Percentiles rank a stretch among this genome's conserved stretches.
phyloP scores from a whole-genome alignment of 1,140 invertebrate species.

The Cyphomyrmex costatus region DNA sequence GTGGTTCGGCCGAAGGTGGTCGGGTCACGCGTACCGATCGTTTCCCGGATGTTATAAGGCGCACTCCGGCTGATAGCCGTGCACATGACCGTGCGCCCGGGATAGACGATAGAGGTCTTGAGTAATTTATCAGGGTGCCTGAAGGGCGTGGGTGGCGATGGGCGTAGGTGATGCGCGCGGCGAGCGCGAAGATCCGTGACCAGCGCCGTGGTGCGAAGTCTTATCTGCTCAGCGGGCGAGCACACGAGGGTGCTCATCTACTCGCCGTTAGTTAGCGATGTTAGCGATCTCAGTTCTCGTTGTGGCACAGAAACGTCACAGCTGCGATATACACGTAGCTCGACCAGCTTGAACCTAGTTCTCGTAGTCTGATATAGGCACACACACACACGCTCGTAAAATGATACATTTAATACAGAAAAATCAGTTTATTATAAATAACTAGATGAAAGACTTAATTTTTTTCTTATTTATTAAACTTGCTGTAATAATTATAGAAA shows the following conservation, averaged over 20 bases:
- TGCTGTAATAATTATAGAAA: background rate
- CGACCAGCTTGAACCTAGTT: slow-evolving; percentile 1
- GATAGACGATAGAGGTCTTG: slow-evolving; percentile 73
- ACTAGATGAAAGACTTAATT: background rate
- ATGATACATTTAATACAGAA: background rate
- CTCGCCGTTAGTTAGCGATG: slow-evolving; percentile 64
- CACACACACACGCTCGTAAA: slow-evolving; percentile 21
- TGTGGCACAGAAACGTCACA: slow-evolving; percentile 61
- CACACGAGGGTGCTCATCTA: slow-evolving; percentile 74
- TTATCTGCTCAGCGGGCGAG: slow-evolving; percentile 76
- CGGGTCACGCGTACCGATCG: slow-evolving; percentile 56
- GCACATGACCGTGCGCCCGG: slow-evolving; percentile 58
- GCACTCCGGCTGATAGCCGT: slow-evolving; percentile 66
- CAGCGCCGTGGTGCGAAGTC: slow-evolving; percentile 71
- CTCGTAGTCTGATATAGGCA: background rate
- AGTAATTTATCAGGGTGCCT: slow-evolving; percentile 82
- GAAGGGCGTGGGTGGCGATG: slow-evolving; percentile 75
- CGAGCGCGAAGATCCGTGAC: slow-evolving; percentile 67
- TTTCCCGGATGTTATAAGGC: slow-evolving; percentile 62
- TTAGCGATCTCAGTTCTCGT: slow-evolving; percentile 52
- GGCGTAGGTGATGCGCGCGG: slow-evolving; percentile 61
- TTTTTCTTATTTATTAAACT: background rate
- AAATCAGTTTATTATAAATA: background rate
- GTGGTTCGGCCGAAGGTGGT: slow-evolving; percentile 26
- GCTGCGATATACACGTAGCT: slow-evolving; percentile 48